Evolutionary conservation across 2,797 vertebrate genomes (phyloP), one percentile per base, ranked within the genome.

Genomic region (Peromyscus eremicus): DNA sequence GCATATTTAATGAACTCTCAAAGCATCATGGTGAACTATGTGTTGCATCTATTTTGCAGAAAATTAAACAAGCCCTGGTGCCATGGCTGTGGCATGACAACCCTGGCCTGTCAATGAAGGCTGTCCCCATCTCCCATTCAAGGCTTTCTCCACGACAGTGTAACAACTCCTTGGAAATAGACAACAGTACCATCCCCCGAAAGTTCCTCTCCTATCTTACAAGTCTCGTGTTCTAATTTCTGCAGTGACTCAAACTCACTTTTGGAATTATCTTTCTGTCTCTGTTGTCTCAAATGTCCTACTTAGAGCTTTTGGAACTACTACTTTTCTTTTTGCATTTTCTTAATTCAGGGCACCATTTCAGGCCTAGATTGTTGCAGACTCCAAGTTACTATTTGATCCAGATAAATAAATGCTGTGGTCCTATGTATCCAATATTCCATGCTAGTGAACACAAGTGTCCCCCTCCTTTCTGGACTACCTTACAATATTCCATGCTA

Each of bases 321-420:
- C 3, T 17, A 73, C 21, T 23, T 73, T 75, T 92, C 14, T 89
- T 34, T 95, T 91, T 12, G 32, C 16, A 71, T 88, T 13, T 95
- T 12, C 46, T 46, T 60, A 83, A 79, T 68, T 40, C 55, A 85
- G 70, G 34, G 57, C 80, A 55, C 81, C 77, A 82, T 85, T 85
- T 91, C 57, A 71, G 82, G 32, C 52, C 73, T 89, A 40, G 29
- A n/a, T 97, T 89, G 66, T 92, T 90, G 0, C 2, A 76, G 25
- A 77, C 27, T 81, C 25, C 82, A 92, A 68, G 32, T 86, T 46
- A 46, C 29, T 75, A 12, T 75, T 95, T 88, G 43, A 75, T 88
- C 57, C 40, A 81, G 32, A 89, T 88, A 88, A 80, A 70, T 80
- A 55, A 95, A 86, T 91, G 6, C 60, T 77, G 8, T 49, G 90